A percentile compares a stretch with the other conserved stretches of the same genome.
Conservation (phyloP, 92 coral and sea anemone species). For the Epizoanthus illoricatus region DNA sequence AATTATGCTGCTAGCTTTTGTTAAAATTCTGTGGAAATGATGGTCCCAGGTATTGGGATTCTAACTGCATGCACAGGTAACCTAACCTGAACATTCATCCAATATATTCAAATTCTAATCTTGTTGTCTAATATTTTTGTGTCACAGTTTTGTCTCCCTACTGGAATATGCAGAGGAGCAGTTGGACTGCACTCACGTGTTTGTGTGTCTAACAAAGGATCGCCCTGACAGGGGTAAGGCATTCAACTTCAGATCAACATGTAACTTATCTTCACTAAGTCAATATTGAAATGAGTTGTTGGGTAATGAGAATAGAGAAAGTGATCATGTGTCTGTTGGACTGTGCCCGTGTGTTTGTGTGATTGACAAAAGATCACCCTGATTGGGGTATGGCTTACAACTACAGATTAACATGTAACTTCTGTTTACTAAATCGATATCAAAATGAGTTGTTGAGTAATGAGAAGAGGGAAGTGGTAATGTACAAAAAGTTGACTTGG, state of each 20-base stretch:
- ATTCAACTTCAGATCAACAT: not conserved
- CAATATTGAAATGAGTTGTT: no score
- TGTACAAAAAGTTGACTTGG: no score
- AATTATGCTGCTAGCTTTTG: no score
- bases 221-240: conserved; percentile 76
- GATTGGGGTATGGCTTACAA: conserved; percentile 64
- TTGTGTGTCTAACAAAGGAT: conserved; percentile 82
- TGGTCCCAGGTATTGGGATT: no score
- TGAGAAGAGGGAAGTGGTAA: no score
- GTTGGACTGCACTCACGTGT: conserved; percentile 74
- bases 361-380: conserved; percentile 69
- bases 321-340: conserved; percentile 16
- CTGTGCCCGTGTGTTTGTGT: conserved; percentile 85
- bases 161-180: conserved; percentile 90
- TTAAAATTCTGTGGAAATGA: no score
- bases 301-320: no score
- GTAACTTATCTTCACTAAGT: no score
- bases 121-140: not conserved
- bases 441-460: no score
- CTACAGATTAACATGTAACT: not conserved
- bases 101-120: not conserved
- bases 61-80: no score
- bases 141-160: conserved; percentile 73
- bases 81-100: not conserved
- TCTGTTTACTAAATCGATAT: no score